These are phyloP conservation scores for Nycticryphes semicollaris DNA, from an alignment of 2,113 vertebrate genomes.

Conservation along the genomic window DNA sequence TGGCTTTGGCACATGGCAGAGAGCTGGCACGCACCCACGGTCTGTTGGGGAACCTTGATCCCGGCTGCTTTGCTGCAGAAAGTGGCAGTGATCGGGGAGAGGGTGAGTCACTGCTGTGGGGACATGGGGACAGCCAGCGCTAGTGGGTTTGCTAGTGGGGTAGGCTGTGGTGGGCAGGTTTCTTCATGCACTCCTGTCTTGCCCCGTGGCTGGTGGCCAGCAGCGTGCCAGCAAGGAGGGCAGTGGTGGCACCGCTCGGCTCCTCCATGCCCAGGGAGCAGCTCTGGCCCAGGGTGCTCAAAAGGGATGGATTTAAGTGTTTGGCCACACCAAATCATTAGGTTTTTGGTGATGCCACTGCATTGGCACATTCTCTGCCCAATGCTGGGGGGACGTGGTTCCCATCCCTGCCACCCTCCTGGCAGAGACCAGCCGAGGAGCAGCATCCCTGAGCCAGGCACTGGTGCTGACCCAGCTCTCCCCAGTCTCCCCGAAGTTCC, in stretches of 20 bases:
- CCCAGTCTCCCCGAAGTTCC: too few species aligned
- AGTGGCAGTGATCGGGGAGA: fast-evolving
- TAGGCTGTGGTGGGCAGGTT: neutral
- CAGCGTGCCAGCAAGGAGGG: fast-evolving
- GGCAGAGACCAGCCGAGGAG: neutral
- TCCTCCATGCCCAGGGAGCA: neutral
- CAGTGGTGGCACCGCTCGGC: fast-evolving
- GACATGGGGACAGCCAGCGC: neutral
- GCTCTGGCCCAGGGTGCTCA: neutral
- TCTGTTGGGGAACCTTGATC: conserved; percentile 24
- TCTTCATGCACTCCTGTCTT: fast-evolving
- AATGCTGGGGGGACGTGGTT: fast-evolving
- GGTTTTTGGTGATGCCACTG: fast-evolving
- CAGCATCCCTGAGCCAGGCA: neutral
- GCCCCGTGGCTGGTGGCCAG: neutral
- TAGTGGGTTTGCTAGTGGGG: fast-evolving
- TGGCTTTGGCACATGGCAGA: fast-evolving
- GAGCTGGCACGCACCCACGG: fast-evolving
- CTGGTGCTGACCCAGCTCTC: neutral
- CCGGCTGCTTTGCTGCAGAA: fast-evolving
- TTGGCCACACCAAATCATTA: neutral
- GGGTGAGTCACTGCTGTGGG: neutral
- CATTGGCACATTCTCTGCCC: neutral
- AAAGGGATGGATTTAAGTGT: neutral
- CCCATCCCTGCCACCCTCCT: fast-evolving